Base-by-base conservation (phyloP, 2,113 vertebrate genomes). In the Poeciliopsis occidentalis region DNA sequence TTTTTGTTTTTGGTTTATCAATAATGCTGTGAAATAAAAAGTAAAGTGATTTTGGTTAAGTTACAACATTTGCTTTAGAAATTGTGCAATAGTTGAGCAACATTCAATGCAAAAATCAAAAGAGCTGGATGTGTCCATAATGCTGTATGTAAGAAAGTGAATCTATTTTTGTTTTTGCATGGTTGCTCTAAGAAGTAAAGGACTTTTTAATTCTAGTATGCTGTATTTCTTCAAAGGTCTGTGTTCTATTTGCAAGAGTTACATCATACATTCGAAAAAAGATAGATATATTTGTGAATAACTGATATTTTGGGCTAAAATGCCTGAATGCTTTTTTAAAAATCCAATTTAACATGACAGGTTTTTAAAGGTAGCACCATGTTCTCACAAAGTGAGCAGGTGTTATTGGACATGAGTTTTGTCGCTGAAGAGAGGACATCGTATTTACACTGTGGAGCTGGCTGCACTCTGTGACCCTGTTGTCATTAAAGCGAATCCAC, bases 1-100 rank as follows among this genome's bases (percentile, higher is more conserved):
- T 4, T 41, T 41, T 39, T 39, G 4, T 65, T n/a, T 24, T 31
- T 32, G 22, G 73, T 84, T 69, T 83, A 76, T 84, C 74, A 87
- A 76, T 64, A 51, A 73, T 79, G 1, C 81, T 88, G 81, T 88
- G 78, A 86, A 31, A 15, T 29, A 62, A 61, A 62, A 62, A 62
- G 12, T 17, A 15, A 61, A 61, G 13, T 15, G 11, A n/a, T 15
- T 31, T 54, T 54, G 47, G 7, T 54, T 8, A 47, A 73, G 62
- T 5, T 71, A 63, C 64, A 3, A 4, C n/a, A 41, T 68, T 72
- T 83, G 26, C 68, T 80, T 80, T 76, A 51, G 37, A 44, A 78
- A 76, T 12, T 82, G 88, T 93, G 92, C 92, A 93, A 94, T 93
- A 92, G 51, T 76, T 76, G 68, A 70, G 83, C 75, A 89, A 88